phyloP scores from a whole-genome alignment of 1,140 invertebrate genomes.

The Danaus plexippus region DNA sequence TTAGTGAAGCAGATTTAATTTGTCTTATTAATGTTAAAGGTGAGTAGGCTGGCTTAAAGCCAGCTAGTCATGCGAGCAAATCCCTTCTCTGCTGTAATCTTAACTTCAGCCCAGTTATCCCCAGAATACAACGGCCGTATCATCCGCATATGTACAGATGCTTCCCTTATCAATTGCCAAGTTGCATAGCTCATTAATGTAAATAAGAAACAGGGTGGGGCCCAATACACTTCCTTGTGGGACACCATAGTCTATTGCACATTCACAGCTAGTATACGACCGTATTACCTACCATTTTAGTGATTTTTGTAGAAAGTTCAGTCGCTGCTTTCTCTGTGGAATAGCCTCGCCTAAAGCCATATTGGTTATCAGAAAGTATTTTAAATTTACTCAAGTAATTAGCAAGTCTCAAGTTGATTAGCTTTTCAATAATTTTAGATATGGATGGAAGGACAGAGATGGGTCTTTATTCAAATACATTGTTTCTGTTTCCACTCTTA shows the following conservation, averaged over 20 bases:
- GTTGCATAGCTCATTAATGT: no score
- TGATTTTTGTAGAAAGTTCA: no score
- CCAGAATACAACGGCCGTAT: not conserved
- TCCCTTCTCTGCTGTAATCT: no score
- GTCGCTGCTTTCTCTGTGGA: no score
- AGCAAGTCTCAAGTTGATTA: not conserved
- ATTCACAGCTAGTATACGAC: no score
- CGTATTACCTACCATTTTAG: not conserved
- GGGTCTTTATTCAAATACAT: not conserved
- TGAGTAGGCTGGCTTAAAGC: not conserved
- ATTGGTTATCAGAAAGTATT: no score
- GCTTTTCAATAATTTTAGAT: conserved; percentile 4
- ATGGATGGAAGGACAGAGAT: not conserved
- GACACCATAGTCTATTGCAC: no score
- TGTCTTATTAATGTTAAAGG: not conserved
- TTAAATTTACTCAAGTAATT: not conserved
- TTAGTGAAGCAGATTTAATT: no score
- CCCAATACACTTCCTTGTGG: not conserved
- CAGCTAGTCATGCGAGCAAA: not conserved
- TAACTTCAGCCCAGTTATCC: not conserved
- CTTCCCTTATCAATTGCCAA: no score
- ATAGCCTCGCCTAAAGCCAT: no score
- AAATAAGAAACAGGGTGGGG: no score
- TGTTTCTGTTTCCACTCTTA: conserved; percentile 4
- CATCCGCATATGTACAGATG: not conserved